Percentiles rank a stretch among this genome's conserved stretches.
Conservation (phyloP, 2,797 vertebrate species). For the Scolopax bukidnonensis region DNA sequence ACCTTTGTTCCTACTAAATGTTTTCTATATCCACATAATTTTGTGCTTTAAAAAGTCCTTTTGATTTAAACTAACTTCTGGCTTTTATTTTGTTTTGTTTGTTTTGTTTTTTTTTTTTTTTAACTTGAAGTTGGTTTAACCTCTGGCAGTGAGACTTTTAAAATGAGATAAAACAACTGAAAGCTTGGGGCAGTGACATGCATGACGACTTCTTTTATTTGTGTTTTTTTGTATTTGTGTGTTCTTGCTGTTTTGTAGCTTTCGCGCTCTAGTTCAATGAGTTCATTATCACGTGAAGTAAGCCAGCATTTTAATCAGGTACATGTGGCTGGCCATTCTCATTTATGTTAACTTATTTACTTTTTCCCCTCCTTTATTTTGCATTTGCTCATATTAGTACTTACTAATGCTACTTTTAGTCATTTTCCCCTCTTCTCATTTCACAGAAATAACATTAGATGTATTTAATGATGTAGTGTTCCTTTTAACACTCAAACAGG, state of each 20-base stretch:
- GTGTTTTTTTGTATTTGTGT: slow-evolving; percentile 76
- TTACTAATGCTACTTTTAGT: slow-evolving; percentile 45
- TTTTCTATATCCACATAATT: slow-evolving; percentile 55
- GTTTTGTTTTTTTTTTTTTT: background rate
- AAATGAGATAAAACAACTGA: slow-evolving; percentile 28
- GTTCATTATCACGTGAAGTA: slow-evolving; percentile 97
- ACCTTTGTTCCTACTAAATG: slow-evolving; percentile 34
- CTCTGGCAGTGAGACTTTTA: background rate
- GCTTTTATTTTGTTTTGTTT: background rate
- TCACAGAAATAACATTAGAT: background rate
- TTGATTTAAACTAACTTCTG: slow-evolving; percentile 52
- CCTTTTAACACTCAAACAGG: slow-evolving; percentile 59
- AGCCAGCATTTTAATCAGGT: slow-evolving; percentile 99
- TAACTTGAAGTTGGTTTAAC: slow-evolving; percentile 14
- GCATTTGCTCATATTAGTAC: background rate
- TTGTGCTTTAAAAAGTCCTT: background rate
- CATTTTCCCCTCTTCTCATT: background rate
- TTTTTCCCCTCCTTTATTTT: background rate
- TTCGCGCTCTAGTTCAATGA: slow-evolving; percentile 98
- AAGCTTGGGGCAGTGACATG: slow-evolving; percentile 69
- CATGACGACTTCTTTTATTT: slow-evolving; percentile 82
- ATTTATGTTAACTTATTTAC: slow-evolving; percentile 22
- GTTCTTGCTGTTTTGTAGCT: slow-evolving; percentile 90
- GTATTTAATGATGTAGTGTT: slow-evolving; percentile 35
- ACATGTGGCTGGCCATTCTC: slow-evolving; percentile 83